Evolutionary conservation across 2,113 vertebrate species (phyloP).

Genomic region (Megalops atlanticus): DNA sequence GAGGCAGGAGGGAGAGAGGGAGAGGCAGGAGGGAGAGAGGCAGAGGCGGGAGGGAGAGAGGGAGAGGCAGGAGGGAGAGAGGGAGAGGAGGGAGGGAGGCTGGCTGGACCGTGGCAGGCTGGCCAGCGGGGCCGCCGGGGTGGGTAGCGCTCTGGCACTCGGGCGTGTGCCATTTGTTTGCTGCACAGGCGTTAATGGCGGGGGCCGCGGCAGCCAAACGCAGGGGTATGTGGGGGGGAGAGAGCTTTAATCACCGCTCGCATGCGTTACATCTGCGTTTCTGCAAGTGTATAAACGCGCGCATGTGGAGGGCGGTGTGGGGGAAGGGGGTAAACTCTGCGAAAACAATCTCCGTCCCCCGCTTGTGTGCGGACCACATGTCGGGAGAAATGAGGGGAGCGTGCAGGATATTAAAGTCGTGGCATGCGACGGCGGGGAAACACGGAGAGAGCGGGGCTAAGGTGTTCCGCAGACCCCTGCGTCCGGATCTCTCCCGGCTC

Average conservation of each 20-base stretch:
- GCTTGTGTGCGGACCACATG: conserved; percentile 42
- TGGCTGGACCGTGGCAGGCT: background rate
- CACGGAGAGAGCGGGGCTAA: conserved; percentile 61
- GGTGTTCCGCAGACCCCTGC: conserved; percentile 56
- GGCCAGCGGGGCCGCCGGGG: too few species aligned
- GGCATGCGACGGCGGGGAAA: conserved; percentile 50
- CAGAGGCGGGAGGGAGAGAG: background rate
- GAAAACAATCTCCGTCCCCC: conserved; percentile 51
- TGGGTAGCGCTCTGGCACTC: too few species aligned
- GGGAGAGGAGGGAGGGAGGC: background rate
- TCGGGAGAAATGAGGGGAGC: conserved; percentile 51
- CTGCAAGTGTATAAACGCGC: background rate
- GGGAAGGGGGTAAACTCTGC: conserved; percentile 34
- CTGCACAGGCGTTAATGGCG: background rate
- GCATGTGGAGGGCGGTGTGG: background rate
- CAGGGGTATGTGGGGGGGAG: background rate
- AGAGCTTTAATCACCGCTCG: background rate
- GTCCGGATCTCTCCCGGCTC: too few species aligned
- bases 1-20: conserved; percentile 32
- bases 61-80: background rate
- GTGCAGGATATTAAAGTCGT: conserved; percentile 50
- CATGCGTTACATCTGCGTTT: background rate
- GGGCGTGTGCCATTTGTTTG: background rate
- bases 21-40: conserved; percentile 28
- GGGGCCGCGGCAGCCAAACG: background rate